Evolutionary conservation across 2,888 invertebrate genomes (phyloP).

Genomic region (Hypercompe scribonia): DNA sequence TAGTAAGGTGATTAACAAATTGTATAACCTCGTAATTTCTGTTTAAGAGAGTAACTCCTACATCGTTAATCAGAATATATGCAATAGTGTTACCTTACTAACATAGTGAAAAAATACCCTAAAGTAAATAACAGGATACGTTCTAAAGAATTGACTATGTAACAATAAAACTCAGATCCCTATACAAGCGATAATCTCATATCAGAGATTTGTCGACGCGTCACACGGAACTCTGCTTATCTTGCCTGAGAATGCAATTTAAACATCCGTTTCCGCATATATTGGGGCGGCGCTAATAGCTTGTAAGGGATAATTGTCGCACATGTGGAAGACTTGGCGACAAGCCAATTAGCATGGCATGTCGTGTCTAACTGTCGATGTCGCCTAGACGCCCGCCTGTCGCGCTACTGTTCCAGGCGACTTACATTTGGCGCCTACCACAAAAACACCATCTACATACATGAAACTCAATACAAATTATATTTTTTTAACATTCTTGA

Average conservation of each 20-base stretch:
- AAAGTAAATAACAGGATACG: neutral
- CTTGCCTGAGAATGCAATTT: conserved; percentile 81
- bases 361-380: conserved; percentile 60
- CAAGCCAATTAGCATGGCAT: conserved; percentile 84
- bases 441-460: conserved; percentile 47
- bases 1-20: neutral
- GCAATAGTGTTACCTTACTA: neutral
- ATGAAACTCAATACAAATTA: conserved; percentile 64
- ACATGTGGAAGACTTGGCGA: conserved; percentile 83
- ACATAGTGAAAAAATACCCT: neutral
- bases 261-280: conserved; percentile 86
- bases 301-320: conserved; percentile 84
- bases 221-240: conserved; percentile 75
- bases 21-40: neutral
- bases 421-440: conserved; percentile 41
- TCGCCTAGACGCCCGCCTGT: conserved; percentile 63
- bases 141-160: too few species aligned
- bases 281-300: conserved; percentile 79
- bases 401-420: conserved; percentile 45
- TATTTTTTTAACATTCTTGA: conserved; percentile 43
- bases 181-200: conserved; percentile 24
- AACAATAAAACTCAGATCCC: neutral
- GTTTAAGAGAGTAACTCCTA: neutral
- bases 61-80: neutral
- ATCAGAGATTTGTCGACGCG: conserved; percentile 39